Evolutionary conservation across 2,888 invertebrate genomes (phyloP).

Genomic region (Mythimna albipuncta): DNA sequence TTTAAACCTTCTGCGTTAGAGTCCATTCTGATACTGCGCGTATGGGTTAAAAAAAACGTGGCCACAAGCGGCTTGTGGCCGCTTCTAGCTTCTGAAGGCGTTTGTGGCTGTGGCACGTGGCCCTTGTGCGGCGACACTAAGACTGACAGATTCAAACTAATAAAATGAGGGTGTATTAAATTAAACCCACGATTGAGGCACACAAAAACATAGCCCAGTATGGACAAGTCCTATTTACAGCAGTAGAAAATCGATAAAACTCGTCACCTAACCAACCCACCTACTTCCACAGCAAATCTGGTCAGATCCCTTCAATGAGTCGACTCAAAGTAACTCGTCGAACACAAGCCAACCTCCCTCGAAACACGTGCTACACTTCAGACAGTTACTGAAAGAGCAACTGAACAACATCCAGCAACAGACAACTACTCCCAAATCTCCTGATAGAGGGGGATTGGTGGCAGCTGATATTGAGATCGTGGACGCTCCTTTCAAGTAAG

Average conservation of each 20-base stretch:
- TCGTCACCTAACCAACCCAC: neutral
- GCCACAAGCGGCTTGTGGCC: too few relatives aligned
- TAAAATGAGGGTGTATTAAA: neutral
- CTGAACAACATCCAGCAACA: conserved; percentile 74
- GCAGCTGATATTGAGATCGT: conserved; percentile 83
- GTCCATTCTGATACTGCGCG: too few relatives aligned
- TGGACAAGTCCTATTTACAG: neutral
- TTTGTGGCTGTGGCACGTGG: too few relatives aligned
- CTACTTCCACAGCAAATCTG: conserved; percentile 64
- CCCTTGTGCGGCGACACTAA: too few relatives aligned
- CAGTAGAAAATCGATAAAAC: neutral
- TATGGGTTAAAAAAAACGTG: too few relatives aligned
- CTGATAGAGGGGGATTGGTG: conserved; percentile 75
- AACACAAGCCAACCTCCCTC: conserved; percentile 84
- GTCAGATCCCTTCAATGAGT: conserved; percentile 83
- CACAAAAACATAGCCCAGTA: neutral
- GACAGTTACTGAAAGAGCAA: conserved; percentile 82
- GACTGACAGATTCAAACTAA: too few relatives aligned
- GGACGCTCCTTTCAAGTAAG: conserved; percentile 86
- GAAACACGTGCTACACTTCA: conserved; percentile 82
- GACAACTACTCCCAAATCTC: conserved; percentile 61
- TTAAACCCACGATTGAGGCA: neutral
- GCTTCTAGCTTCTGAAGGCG: too few relatives aligned
- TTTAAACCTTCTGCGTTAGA: too few relatives aligned
- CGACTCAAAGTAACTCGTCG: conserved; percentile 80